Evolutionary conservation across 2,797 vertebrate species (phyloP).

Genomic region (Hydrolagus colliei): DNA sequence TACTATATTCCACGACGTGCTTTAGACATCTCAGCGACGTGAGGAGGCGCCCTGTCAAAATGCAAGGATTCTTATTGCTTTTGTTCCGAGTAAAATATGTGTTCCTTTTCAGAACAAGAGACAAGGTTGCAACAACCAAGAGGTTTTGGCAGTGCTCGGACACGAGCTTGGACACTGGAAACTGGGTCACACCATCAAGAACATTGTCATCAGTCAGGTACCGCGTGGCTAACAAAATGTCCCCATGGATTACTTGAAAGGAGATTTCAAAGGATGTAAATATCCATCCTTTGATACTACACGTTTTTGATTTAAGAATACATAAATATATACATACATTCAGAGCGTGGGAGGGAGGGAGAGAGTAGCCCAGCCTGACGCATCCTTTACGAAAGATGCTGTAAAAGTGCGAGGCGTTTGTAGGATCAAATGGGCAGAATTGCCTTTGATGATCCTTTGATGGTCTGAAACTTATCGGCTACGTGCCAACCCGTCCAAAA

Average conservation of each 20-base stretch:
- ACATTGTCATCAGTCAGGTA: conserved; percentile 96
- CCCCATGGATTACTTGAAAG: too few relatives aligned
- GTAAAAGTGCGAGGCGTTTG: too few relatives aligned
- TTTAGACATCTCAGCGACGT: too few relatives aligned
- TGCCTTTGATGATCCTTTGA: too few relatives aligned
- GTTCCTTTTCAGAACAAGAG: conserved; percentile 73
- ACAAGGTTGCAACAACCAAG: conserved; percentile 92
- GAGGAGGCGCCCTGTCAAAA: too few relatives aligned
- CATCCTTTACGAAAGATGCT: too few relatives aligned
- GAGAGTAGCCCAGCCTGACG: too few relatives aligned
- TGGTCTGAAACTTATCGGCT: too few relatives aligned
- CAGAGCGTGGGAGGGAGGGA: too few relatives aligned
- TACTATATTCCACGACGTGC: too few relatives aligned
- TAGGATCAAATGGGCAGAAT: too few relatives aligned
- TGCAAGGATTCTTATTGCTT: neutral
- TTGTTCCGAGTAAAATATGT: neutral
- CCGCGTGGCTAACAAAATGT: conserved; percentile 26
- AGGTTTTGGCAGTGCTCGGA: conserved; percentile 90
- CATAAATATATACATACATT: neutral
- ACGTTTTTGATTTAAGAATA: neutral
- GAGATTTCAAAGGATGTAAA: neutral
- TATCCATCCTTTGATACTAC: neutral
- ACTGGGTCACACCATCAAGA: conserved; percentile 91
- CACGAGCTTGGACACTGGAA: conserved; percentile 98
- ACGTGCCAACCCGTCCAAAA: too few relatives aligned